Base-by-base conservation (phyloP, 2,797 vertebrate species). In the Ptychobarbus kaznakovi region DNA sequence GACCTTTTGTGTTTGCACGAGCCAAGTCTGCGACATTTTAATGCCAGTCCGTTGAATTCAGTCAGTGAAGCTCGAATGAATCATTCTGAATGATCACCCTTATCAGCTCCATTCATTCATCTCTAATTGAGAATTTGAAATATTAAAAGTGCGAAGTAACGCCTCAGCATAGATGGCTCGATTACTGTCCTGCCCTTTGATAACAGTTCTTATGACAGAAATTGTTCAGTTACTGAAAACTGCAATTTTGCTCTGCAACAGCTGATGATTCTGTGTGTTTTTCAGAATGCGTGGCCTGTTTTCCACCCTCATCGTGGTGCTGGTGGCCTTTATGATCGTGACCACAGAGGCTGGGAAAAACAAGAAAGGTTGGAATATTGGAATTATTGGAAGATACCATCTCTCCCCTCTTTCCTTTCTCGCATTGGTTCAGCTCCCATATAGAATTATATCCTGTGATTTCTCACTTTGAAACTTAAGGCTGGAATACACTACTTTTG, bases 281-380 rank as follows among this genome's bases (percentile, higher is more conserved):
- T 91, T 78, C 92, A 97, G 95, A 93, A 98, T 98, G 94, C 95
- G 90, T 92, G 91, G 92, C 86, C 81, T 95, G 83, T 91, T 96
- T 91, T 90, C 95, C 85, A 92, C 96, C 86, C 88, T 93, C 86
- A 83, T 89, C 2, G 58, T 94, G 86, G 87, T 95, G 80, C 56
- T 94, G 2, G 84, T 97, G 88, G 85, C 94, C 63, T 89, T 97
- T 84, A 88, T 97, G 93, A 91, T 94, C 0, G 91, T 94, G 40
- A 86, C 93, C 1, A 81, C 94, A 0, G 94, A 95, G 42, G 95
- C 94, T 87, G 95, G 95, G 82, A 97, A 96, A 89, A 96, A 93
- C 90, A 97, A 96, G 92, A 97, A 96, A 96, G 96, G 96, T 95
- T 32, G 32, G 32, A 32, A 32, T 32, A 32, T 32, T 32, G 32